Percentiles rank a stretch among this genome's conserved stretches.
These are phyloP conservation scores for Drosophila aff. DNA, from an alignment of 1,140 invertebrate species.

Conservation along the genomic window DNA sequence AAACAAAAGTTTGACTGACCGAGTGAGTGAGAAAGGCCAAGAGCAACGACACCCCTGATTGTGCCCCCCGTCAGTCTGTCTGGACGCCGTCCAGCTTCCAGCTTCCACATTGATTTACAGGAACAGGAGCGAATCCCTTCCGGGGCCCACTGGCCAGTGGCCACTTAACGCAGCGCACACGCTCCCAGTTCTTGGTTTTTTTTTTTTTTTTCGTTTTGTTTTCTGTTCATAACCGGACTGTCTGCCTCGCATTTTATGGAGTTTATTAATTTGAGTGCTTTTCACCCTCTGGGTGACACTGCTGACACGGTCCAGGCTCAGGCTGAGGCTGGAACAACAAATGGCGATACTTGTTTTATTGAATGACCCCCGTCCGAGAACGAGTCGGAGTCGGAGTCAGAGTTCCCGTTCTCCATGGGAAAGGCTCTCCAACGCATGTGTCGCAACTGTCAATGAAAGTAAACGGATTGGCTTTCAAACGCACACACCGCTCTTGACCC, in stretches of 20 bases:
- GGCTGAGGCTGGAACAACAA: constrained; percentile 36
- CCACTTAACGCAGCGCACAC: constrained; percentile 73
- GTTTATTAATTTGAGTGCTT: constrained; percentile 83
- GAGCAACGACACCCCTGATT: constrained; percentile 52
- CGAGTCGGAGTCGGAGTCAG: neutral
- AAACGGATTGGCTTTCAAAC: constrained; percentile 79
- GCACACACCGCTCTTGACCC: constrained; percentile 23
- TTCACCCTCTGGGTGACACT: constrained; percentile 71
- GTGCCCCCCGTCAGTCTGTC: constrained; percentile 28
- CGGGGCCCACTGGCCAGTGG: constrained; percentile 23
- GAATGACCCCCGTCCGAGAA: constrained; percentile 37
- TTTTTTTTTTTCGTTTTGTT: constrained; percentile 41
- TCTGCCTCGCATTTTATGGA: constrained; percentile 81
- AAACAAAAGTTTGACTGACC: constrained; percentile 80
- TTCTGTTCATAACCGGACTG: constrained; percentile 64
- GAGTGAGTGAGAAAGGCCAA: constrained; percentile 72
- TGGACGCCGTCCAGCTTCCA: constrained; percentile 31
- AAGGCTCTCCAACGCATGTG: constrained; percentile 64
- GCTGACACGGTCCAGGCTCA: constrained; percentile 22
- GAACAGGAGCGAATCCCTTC: constrained; percentile 8
- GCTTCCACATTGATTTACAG: constrained; percentile 74
- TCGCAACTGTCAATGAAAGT: constrained; percentile 80
- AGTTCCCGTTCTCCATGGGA: neutral
- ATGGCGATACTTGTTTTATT: constrained; percentile 78
- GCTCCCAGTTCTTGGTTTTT: constrained; percentile 3